phyloP scores from a whole-genome alignment of 1,140 invertebrate genomes.

The Papilio xuthus region DNA sequence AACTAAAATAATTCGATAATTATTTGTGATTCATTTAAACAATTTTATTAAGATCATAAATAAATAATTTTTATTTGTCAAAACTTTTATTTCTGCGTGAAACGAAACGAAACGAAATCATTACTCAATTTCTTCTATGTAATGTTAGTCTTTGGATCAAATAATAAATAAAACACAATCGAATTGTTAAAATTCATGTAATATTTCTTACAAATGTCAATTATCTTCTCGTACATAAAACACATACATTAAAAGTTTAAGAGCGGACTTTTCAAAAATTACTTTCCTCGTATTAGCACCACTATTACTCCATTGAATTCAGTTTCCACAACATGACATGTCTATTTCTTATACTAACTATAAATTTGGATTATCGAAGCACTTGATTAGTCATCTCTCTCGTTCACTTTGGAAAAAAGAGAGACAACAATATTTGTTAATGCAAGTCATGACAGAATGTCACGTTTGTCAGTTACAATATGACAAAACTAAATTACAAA shows the following conservation, averaged over 20 bases:
- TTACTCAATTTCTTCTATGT: no score
- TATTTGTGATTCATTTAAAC: slow-evolving; percentile 26
- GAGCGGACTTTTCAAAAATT: slow-evolving; percentile 39
- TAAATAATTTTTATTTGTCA: slow-evolving; percentile 39
- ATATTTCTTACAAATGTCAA: slow-evolving; percentile 65
- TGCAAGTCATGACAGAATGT: not conserved
- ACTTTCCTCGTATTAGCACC: slow-evolving; percentile 49
- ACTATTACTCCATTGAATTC: slow-evolving; percentile 20
- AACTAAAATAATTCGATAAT: not conserved
- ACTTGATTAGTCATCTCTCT: not conserved
- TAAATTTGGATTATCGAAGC: no score
- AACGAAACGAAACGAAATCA: slow-evolving; percentile 16
- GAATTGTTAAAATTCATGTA: slow-evolving; percentile 63
- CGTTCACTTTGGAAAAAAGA: not conserved
- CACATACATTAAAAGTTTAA: not conserved
- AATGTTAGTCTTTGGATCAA: not conserved
- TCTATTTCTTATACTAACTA: not conserved
- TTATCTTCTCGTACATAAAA: slow-evolving; percentile 41
- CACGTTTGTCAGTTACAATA: not conserved
- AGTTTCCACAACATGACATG: not conserved
- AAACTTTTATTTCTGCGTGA: slow-evolving; percentile 25
- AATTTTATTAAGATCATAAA: not conserved
- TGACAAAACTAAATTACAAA: not conserved
- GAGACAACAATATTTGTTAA: not conserved
- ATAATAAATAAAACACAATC: slow-evolving; percentile 44